phyloP scores from a whole-genome alignment of 1,140 invertebrate species.

The Drosophila elegans region DNA sequence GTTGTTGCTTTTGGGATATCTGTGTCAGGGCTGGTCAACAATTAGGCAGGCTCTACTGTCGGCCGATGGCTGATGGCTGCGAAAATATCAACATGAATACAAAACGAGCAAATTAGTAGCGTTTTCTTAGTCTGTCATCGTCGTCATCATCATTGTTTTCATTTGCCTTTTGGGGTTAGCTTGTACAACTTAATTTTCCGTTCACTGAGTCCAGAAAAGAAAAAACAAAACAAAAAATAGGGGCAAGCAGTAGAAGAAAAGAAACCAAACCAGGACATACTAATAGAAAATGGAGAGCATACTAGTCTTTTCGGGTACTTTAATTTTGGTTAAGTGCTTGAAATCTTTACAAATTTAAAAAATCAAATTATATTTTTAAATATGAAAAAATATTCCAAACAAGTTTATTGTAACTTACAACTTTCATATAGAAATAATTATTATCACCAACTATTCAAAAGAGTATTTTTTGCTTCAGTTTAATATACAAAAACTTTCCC shows the following conservation, averaged over 20 bases:
- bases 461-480: background rate
- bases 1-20: constrained; percentile 31
- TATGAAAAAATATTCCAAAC: too few relatives aligned
- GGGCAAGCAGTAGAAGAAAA: constrained; percentile 17
- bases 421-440: too few relatives aligned
- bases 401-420: too few relatives aligned
- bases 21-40: constrained; percentile 80
- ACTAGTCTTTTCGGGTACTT: constrained; percentile 2
- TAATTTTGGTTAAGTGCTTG: background rate
- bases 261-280: constrained; percentile 61
- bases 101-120: constrained; percentile 70
- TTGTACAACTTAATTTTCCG: constrained; percentile 72
- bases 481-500: too few relatives aligned
- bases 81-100: constrained; percentile 60
- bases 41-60: constrained; percentile 56
- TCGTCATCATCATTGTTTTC: constrained; percentile 65
- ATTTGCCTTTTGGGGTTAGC: constrained; percentile 69
- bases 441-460: background rate
- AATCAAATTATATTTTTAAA: background rate
- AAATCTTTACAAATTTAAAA: background rate
- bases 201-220: constrained; percentile 39
- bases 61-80: constrained; percentile 18
- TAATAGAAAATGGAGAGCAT: constrained; percentile 51
- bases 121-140: constrained; percentile 65
- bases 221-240: constrained; percentile 7